A percentile compares a stretch with the other conserved stretches of the same genome.
Conservation (phyloP, 1,140 invertebrate genomes). For the Drosophila prosaltans region DNA sequence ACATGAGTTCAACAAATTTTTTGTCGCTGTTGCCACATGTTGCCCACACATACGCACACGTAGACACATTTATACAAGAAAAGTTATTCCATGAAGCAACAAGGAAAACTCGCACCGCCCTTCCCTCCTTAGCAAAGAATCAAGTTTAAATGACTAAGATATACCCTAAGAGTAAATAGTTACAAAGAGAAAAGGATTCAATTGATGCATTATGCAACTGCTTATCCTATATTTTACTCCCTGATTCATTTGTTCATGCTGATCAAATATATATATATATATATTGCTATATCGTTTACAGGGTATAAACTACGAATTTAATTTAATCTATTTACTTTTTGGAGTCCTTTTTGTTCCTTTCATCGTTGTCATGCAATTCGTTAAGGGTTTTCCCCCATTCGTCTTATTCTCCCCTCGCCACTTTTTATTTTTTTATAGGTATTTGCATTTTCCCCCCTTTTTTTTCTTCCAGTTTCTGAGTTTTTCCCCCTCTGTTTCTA, state of each 20-base stretch:
- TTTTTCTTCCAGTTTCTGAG: neutral
- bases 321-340: neutral
- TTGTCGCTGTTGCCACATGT: constrained; percentile 15
- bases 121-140: too few species aligned
- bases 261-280: too few species aligned
- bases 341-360: neutral
- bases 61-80: too few species aligned
- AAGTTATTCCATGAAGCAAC: too few species aligned
- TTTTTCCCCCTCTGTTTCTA: neutral
- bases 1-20: constrained; percentile 9
- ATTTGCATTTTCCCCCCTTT: neutral
- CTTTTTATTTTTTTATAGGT: constrained; percentile 7
- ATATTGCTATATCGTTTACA: too few species aligned
- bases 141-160: too few species aligned
- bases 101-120: too few species aligned
- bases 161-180: too few species aligned
- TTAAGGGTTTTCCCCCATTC: neutral
- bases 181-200: too few species aligned
- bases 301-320: neutral
- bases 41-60: neutral
- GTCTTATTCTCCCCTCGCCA: neutral
- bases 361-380: neutral
- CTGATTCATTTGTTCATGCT: too few species aligned
- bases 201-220: too few species aligned
- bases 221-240: too few species aligned